Evolutionary conservation across 92 coral and sea anemone species (phyloP), one percentile per base, ranked within the genome.

Genomic region (Zoanthus sansibaricus): DNA sequence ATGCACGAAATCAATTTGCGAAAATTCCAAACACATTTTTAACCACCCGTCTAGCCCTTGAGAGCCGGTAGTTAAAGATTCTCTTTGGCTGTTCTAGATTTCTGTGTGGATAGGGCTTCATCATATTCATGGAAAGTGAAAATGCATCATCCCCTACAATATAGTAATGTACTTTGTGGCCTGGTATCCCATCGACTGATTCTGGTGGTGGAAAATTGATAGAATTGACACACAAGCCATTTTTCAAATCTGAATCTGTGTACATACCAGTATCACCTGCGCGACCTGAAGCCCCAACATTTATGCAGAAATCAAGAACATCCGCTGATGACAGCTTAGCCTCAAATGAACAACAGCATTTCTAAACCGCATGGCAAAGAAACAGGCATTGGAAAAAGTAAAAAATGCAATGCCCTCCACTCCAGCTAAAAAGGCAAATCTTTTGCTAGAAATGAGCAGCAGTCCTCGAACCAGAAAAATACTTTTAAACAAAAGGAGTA

Each of bases 81-180:
- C 49, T 72, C 51, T 72, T 72, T 11, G 77, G 55, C 15, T 5
- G 15, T 7, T 72, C 77, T 9, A 72, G 16, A 72, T 47, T 72
- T 17, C 77, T 44, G 20, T 72, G 77, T 37, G 77, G 51, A 72
- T 45, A 42, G 47, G 77, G 77, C 51, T 72, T 72, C 77, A 72
- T 72, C 51, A 72, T 17, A 25, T 56, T 72, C 78, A 78, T 72
- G 64, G 76, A 72, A 25, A 85, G 88, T 15, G 75, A 71, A 69
- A 59, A 86, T 73, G 88, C 73, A 56, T 86, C 88, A 75, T 86
- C 83, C 59, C 88, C 83, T 69, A 75, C 77, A 64, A 83, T 61
- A 61, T 61, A 30, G 69, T 61, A 61, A 61, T 61, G 32, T 61
- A 61, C 69, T 61, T 61, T 61, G 69, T 61, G 25, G 69, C 69